A percentile compares a stretch with the other conserved stretches of the same genome.
Conservation (phyloP, 2,888 invertebrate species). For the Abrostola triplasia region DNA sequence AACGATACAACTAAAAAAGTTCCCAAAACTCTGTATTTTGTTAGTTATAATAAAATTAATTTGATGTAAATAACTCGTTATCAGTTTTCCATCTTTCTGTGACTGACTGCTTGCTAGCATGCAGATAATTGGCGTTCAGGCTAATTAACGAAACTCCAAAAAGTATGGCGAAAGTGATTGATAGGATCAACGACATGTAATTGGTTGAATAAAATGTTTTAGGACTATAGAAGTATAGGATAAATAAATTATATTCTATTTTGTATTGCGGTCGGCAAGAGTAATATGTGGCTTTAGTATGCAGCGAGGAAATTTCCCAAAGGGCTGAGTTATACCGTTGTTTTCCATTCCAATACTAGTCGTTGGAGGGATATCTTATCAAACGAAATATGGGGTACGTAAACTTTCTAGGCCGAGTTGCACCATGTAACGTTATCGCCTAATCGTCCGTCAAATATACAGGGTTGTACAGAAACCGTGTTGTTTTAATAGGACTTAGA, state of each 20-base stretch:
- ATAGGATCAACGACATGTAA: slow-evolving; percentile 3
- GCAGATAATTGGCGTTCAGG: slow-evolving; percentile 9
- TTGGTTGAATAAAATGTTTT: background rate
- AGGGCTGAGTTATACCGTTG: slow-evolving; percentile 37
- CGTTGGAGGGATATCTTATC: slow-evolving; percentile 21
- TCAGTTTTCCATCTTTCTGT: too few species aligned
- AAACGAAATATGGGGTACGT: slow-evolving; percentile 9
- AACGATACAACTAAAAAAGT: slow-evolving; percentile 9
- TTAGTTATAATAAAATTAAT: too few species aligned
- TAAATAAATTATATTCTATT: background rate
- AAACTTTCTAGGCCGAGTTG: background rate
- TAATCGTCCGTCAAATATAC: too few species aligned
- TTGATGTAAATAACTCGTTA: too few species aligned
- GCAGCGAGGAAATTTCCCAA: slow-evolving; percentile 49
- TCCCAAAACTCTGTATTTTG: background rate
- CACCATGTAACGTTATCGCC: too few species aligned
- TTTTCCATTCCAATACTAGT: slow-evolving; percentile 26
- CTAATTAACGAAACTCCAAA: background rate
- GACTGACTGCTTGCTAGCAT: slow-evolving; percentile 1
- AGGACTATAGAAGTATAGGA: background rate
- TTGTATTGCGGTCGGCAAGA: slow-evolving; percentile 20
- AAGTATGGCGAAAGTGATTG: slow-evolving; percentile 17
- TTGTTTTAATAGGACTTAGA: too few species aligned
- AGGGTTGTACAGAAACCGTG: too few species aligned
- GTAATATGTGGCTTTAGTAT: slow-evolving; percentile 40